Base-by-base conservation (phyloP, 2,113 vertebrate genomes). In the Pampusana beccarii region DNA sequence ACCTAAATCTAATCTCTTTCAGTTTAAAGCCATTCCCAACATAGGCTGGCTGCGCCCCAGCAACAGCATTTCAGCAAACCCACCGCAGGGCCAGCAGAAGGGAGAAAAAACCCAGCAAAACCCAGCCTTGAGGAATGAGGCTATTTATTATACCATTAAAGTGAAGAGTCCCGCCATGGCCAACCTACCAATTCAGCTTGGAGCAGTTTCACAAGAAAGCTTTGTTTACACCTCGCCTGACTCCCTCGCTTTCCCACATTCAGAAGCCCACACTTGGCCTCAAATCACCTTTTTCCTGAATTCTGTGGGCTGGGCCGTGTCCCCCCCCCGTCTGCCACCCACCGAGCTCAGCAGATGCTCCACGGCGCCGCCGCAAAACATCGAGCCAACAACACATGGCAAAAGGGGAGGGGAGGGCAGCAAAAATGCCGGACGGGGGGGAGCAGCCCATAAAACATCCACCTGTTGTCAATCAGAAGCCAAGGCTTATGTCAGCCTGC, bases 401-500 rank as follows among this genome's bases (percentile, higher is more conserved):
- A 48, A n/a, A n/a, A n/a, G n/a, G n/a, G 58, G 65, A 80, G 69
- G 46, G 56, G 34, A 54, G 70, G 56, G 46, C 51, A 81, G 74
- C 64, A 53, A 74, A 89, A 71, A n/a, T 2, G 34, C 71, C 24
- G 79, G 16, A 8, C 8, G 57, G 48, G 70, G 79, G 48, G 62
- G 44, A 46, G 74, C 84, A 92, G 86, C 86, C 73, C 88, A 69
- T 82, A 42, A 94, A 90, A 71, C 13, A 86, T 11, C 18, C 97
- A 97, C 95, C 97, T 97, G 96, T 96, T 88, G 87, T n/a, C 78
- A 86, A n/a, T 23, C 50, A 94, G 73, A 24, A 75, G 96, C 97
- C 96, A 97, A 97, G 85, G 92, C 73, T 96, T 94, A 95, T 95
- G 94, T 93, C 96, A 97, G 96, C 75, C 94, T 66, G 67, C 95